phyloP scores from a whole-genome alignment of 2,797 vertebrate genomes.

The Darevskia mixta region DNA sequence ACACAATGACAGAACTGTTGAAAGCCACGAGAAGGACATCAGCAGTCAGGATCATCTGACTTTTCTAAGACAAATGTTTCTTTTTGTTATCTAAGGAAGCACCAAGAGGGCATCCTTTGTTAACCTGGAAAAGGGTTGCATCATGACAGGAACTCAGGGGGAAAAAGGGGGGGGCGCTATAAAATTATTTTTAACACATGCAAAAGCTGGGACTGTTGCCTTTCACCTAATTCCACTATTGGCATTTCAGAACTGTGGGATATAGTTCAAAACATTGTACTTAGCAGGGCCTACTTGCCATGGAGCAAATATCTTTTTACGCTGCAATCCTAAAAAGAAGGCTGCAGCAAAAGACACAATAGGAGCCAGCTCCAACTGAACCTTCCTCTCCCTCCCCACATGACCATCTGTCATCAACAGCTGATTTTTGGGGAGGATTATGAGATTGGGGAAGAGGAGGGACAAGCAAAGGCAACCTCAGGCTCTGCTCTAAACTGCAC shows the following conservation, averaged over 20 bases:
- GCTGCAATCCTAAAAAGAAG: background rate
- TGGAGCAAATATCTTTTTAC: background rate
- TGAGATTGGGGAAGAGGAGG: too few relatives aligned
- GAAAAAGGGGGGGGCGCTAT: background rate
- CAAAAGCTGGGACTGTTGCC: background rate
- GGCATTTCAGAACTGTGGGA: background rate
- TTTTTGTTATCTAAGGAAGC: background rate
- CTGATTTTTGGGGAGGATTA: too few relatives aligned
- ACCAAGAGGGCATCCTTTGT: background rate
- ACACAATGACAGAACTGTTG: constrained; percentile 57
- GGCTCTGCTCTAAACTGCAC: too few relatives aligned
- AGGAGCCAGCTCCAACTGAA: too few relatives aligned
- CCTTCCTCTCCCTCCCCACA: too few relatives aligned
- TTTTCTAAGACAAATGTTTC: background rate
- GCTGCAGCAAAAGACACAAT: too few relatives aligned
- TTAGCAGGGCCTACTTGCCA: background rate
- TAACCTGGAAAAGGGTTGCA: background rate
- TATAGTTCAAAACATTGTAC: background rate
- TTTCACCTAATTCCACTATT: background rate
- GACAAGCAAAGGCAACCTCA: too few relatives aligned
- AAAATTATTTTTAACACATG: background rate
- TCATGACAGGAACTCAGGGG: background rate
- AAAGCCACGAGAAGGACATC: background rate
- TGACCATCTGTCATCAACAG: too few relatives aligned
- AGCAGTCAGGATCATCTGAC: constrained; percentile 31